Base-by-base conservation (phyloP, 2,888 invertebrate species). In the Callyntrura guangdongensis region DNA sequence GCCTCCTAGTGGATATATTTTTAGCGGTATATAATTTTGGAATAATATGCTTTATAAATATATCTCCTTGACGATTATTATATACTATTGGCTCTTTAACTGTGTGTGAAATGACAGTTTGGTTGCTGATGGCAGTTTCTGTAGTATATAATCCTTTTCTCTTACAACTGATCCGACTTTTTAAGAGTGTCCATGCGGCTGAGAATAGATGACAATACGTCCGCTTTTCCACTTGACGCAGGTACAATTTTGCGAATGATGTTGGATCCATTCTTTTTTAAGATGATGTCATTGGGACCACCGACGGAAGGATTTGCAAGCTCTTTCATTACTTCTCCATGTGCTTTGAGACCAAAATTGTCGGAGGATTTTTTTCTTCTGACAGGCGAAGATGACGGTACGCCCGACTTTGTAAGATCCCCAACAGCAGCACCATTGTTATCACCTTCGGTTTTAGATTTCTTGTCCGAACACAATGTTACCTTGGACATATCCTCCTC, bases 251-350 rank as follows among this genome's bases (percentile, higher is more conserved):
- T 94, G 1, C 92, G 69, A 14, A 92, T 91, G 3, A 92, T 89
- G 56, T 92, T 94, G 11, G 93, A 91, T 69, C 93, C 94, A 79
- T 91, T 92, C 64, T 94, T 93, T 61, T 93, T 93, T n/a, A 94
- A 36, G 27, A 93, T 90, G 14, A 94, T 93, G 88, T 93, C 93
- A 36, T 93, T 90, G 9, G 88, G 90, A 20, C 72, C 89, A 14
- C 86, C 53, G 56, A 49, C 0, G 2, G 82, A 8, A 56, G 79
- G 49, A 22, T 27, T 36, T 36, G 36, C 36, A 36, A 36, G 25
- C 17, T 25, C 49, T 20, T 22, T 27, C 20, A 81, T 8, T 11
- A 74, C 14, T 27, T 74, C 47, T 5, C 22, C 74, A 12, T 47
- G 9, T 8, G 47, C 5, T 3, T 64, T 45, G 61, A 45, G 9